phyloP scores from a whole-genome alignment of 2,113 vertebrate species.

The Orycteropus afer region DNA sequence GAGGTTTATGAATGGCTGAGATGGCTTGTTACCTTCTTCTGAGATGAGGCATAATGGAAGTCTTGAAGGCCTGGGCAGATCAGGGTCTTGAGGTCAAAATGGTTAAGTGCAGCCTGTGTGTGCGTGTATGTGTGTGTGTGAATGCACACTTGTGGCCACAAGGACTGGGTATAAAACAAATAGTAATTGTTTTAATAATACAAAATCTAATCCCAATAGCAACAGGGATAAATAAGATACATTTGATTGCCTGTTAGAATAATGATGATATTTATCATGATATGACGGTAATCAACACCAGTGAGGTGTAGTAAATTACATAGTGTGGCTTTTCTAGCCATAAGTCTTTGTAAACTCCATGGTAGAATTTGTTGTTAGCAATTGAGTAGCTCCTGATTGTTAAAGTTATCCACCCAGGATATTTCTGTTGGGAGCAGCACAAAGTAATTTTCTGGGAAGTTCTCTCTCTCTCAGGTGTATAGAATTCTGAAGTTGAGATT shows the following conservation, averaged over 20 bases:
- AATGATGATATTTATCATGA: neutral
- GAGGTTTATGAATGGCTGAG: too few relatives aligned
- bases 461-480: too few relatives aligned
- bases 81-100: neutral
- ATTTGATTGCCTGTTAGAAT: neutral
- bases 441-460: too few relatives aligned
- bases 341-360: too few relatives aligned
- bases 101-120: neutral
- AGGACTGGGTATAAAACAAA: neutral
- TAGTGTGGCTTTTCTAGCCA: too few relatives aligned
- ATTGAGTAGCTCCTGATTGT: too few relatives aligned
- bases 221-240: neutral
- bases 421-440: too few relatives aligned
- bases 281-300: neutral
- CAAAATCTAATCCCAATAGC: neutral
- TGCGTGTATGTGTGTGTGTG: neutral
- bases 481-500: too few relatives aligned
- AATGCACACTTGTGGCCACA: neutral
- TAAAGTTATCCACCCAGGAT: too few relatives aligned
- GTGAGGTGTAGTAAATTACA: too few relatives aligned
- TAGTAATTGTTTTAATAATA: neutral
- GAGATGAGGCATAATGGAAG: neutral
- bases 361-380: too few relatives aligned
- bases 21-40: neutral
- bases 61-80: neutral